Evolutionary conservation across 2,113 vertebrate genomes (phyloP).

Genomic region (Gobius niger): DNA sequence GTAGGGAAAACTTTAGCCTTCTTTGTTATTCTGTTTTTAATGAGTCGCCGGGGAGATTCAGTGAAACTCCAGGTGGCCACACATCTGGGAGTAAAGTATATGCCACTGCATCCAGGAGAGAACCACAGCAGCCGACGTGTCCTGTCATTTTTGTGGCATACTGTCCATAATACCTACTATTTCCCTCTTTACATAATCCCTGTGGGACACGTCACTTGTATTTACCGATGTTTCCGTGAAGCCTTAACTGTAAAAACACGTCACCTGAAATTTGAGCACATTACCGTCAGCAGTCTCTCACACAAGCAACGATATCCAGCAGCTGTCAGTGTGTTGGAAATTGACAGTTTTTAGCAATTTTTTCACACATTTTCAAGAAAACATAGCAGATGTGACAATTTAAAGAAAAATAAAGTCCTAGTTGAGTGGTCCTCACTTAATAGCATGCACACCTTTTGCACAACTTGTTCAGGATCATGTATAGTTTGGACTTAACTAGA

Average conservation of each 20-base stretch:
- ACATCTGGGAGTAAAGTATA: not conserved
- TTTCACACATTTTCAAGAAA: too few species aligned
- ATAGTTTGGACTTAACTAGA: too few species aligned
- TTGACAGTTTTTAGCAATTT: not conserved
- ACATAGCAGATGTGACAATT: not conserved
- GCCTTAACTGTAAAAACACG: conserved; percentile 2
- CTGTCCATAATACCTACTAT: not conserved
- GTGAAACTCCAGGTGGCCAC: not conserved
- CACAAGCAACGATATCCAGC: conserved; percentile 2
- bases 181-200: not conserved
- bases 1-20: not conserved
- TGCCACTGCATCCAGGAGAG: not conserved
- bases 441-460: too few species aligned
- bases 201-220: conserved; percentile 3
- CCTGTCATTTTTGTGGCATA: not conserved
- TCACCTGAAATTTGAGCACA: conserved; percentile 20
- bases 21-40: not conserved
- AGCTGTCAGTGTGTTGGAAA: conserved; percentile 10
- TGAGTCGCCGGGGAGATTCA: not conserved
- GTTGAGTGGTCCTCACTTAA: too few species aligned
- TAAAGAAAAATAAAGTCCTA: not conserved
- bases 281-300: conserved; percentile 19
- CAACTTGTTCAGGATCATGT: too few species aligned
- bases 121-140: not conserved
- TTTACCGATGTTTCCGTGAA: conserved; percentile 16